These are phyloP conservation scores for Netelia melanura DNA, from an alignment of 2,888 invertebrate species.

Conservation along the genomic window DNA sequence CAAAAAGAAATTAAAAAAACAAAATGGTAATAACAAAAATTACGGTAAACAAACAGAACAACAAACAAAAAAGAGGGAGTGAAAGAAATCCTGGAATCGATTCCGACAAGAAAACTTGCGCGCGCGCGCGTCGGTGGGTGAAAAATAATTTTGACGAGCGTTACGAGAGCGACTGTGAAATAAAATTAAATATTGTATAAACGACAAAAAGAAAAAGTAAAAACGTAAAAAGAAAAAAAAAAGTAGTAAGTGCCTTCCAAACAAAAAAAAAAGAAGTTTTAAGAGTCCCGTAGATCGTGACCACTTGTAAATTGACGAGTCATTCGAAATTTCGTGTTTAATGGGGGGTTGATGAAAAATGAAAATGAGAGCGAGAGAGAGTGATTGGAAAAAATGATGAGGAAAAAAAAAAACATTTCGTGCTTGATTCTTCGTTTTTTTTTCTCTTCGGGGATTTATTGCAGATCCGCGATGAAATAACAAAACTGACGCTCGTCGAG, in stretches of 20 bases:
- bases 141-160: slow-evolving; percentile 60
- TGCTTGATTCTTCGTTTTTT: slow-evolving; percentile 46
- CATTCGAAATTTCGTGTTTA: slow-evolving; percentile 82
- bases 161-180: slow-evolving; percentile 63
- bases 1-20: slow-evolving; percentile 75
- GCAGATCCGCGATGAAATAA: slow-evolving; percentile 32
- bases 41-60: slow-evolving; percentile 48
- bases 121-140: slow-evolving; percentile 3
- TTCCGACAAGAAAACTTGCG: slow-evolving; percentile 41
- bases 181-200: slow-evolving; percentile 70
- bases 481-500: too few relatives aligned
- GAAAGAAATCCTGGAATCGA: slow-evolving; percentile 66
- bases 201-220: slow-evolving; percentile 60
- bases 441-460: slow-evolving; percentile 38
- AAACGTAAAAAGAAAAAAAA: slow-evolving; percentile 88
- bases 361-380: slow-evolving; percentile 52
- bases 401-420: slow-evolving; percentile 57
- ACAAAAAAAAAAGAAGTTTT: slow-evolving; percentile 81
- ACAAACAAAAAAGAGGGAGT: slow-evolving; percentile 66
- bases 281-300: slow-evolving; percentile 85
- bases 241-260: slow-evolving; percentile 94
- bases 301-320: slow-evolving; percentile 83
- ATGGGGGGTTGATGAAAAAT: slow-evolving; percentile 51
- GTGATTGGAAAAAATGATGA: slow-evolving; percentile 33
- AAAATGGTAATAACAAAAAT: slow-evolving; percentile 61